Evolutionary conservation across 2,888 invertebrate species (phyloP).

Genomic region (Azorinus chamasolen): DNA sequence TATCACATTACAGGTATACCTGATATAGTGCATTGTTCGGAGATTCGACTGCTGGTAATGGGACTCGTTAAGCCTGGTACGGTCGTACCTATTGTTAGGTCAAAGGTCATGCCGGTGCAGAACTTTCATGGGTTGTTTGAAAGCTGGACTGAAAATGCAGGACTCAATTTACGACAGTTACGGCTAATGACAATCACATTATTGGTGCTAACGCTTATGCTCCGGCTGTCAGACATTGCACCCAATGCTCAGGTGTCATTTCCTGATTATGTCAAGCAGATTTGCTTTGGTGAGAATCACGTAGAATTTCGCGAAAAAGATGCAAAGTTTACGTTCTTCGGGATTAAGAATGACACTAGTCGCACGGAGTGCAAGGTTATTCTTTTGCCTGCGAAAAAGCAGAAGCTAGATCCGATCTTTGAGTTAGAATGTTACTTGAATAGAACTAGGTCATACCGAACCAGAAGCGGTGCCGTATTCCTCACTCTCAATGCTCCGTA

Average conservation of each 20-base stretch:
- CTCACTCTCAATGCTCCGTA: background rate
- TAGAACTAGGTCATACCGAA: background rate
- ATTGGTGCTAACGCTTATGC: slow-evolving; percentile 18
- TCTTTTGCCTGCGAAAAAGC: background rate
- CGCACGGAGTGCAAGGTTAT: slow-evolving; percentile 20
- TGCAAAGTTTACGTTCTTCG: background rate
- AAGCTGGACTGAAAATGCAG: background rate
- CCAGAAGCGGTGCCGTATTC: background rate
- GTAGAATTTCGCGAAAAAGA: background rate
- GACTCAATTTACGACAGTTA: background rate
- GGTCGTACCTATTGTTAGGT: background rate
- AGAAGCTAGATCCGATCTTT: slow-evolving; percentile 3
- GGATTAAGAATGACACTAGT: slow-evolving; percentile 6
- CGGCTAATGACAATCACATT: slow-evolving; percentile 9
- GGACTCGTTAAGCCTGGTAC: slow-evolving; percentile 5
- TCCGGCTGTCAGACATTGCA: slow-evolving; percentile 6
- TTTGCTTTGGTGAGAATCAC: slow-evolving; percentile 10
- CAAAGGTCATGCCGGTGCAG: slow-evolving; percentile 1
- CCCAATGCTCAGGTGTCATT: background rate
- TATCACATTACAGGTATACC: background rate
- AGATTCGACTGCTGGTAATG: background rate
- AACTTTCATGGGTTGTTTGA: background rate
- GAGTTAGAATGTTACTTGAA: background rate
- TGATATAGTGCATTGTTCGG: background rate
- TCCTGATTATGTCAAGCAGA: background rate